These are phyloP conservation scores for Brotogeris chrysoptera DNA, from an alignment of 2,797 vertebrate species.

Conservation along the genomic window DNA sequence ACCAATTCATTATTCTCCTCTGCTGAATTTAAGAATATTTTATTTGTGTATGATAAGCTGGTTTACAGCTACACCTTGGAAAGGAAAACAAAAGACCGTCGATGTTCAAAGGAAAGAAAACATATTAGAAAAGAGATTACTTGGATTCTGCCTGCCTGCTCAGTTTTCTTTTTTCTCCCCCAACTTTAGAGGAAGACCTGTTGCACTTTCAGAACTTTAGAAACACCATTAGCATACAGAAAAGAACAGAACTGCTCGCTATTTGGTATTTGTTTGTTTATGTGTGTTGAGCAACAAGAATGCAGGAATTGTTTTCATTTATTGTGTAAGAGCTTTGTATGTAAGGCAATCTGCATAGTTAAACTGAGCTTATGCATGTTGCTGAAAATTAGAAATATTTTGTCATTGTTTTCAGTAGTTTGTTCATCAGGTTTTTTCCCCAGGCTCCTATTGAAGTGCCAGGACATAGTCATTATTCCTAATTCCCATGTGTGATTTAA, in stretches of 20 bases:
- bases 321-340: background rate
- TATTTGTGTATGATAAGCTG: background rate
- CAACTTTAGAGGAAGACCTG: background rate
- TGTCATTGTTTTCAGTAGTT: background rate
- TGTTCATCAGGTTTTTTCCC: background rate
- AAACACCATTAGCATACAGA: background rate
- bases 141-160: background rate
- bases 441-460: background rate
- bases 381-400: background rate
- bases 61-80: background rate
- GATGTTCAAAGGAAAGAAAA: background rate
- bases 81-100: background rate
- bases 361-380: background rate
- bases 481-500: background rate
- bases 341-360: background rate
- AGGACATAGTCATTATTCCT: background rate
- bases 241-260: background rate
- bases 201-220: background rate
- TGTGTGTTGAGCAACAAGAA: background rate
- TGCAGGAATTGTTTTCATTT: background rate
- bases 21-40: conserved; percentile 17
- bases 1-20: conserved; percentile 32
- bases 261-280: background rate
- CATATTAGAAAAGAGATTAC: background rate
- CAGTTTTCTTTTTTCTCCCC: background rate